Evolutionary conservation across 2,113 vertebrate genomes (phyloP), one percentile per base, ranked within the genome.

Genomic region (Dromas ardeola): DNA sequence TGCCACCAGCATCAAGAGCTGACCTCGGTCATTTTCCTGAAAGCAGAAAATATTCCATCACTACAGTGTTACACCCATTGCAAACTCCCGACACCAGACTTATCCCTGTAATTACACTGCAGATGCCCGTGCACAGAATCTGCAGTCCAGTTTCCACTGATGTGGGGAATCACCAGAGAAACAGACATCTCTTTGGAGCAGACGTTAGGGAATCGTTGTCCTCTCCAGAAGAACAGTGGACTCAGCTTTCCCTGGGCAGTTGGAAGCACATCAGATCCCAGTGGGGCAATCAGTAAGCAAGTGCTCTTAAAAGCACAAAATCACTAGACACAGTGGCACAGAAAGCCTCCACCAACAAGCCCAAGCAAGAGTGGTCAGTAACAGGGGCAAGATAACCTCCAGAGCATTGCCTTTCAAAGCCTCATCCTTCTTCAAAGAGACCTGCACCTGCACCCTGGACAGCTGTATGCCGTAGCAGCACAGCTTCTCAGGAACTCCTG

Each of bases 121-220:
- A 76, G 58, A 13, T 34, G 27, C n/a, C 59, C 21, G 17, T 34
- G 34, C 25, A 38, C 58, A 26, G 34, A 56, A 40, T 14, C 18
- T 30, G 14, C 67, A 45, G 21, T 7, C 19, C 20, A 8, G 16
- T 58, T 65, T 45, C 17, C 73, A 43, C 22, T 2, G 26, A 11
- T 8, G 3, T 32, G 20, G 22, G 23, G 49, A 69, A 59, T 29
- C 21, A 17, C 38, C 63, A 91, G 49, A 86, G 62, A 72, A 93
- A 63, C 3, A 87, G 32, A 12, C 14, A 50, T 27, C 22, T 36
- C 38, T 32, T 38, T 25, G 13, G 53, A 49, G 38, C 5, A 38
- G 34, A 25, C 1, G 2, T 49, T 63, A 49, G 9, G 23, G 26
- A 7, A 25, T 15, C 1, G 0, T 52, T 84, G 7, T 2, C 1